phyloP scores from a whole-genome alignment of 2,888 invertebrate genomes.

The Stenurella melanura region DNA sequence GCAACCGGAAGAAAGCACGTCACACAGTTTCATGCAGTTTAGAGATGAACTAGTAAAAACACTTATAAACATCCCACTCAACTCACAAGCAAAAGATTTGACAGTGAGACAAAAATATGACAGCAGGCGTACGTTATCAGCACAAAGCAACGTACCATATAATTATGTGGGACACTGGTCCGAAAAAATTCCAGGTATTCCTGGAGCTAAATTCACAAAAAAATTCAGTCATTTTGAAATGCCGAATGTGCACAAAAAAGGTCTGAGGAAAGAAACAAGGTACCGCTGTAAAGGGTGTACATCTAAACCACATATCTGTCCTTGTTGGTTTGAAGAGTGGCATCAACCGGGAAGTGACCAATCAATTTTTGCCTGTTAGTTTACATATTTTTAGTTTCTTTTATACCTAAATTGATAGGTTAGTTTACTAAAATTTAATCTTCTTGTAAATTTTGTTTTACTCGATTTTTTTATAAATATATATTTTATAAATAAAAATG shows the following conservation, averaged over 20 bases:
- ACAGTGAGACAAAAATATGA: slow-evolving; percentile 9
- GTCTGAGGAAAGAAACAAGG: slow-evolving; percentile 29
- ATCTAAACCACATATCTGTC: slow-evolving; percentile 33
- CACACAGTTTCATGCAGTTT: slow-evolving; percentile 29
- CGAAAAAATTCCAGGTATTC: slow-evolving; percentile 44
- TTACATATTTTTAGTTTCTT: neutral
- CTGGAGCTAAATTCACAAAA: slow-evolving; percentile 34
- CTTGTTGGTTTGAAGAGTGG: slow-evolving; percentile 33
- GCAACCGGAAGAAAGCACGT: too few species aligned
- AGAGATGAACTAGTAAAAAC: slow-evolving; percentile 43
- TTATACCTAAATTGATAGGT: neutral
- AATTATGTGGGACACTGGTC: slow-evolving; percentile 41
- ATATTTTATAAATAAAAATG: slow-evolving; percentile 11
- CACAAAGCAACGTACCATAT: slow-evolving; percentile 28
- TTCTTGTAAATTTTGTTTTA: slow-evolving; percentile 6
- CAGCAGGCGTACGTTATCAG: neutral
- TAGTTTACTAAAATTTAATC: neutral
- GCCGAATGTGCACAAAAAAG: slow-evolving; percentile 38
- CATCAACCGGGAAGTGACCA: neutral
- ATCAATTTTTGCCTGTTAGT: neutral
- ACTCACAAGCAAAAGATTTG: slow-evolving; percentile 30
- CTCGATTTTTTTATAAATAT: slow-evolving; percentile 5
- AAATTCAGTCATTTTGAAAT: slow-evolving; percentile 36
- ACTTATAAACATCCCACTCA: slow-evolving; percentile 21
- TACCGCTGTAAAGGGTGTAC: slow-evolving; percentile 40